Conservation (phyloP, 2,797 vertebrate species). For the Siniperca scherzeri region DNA sequence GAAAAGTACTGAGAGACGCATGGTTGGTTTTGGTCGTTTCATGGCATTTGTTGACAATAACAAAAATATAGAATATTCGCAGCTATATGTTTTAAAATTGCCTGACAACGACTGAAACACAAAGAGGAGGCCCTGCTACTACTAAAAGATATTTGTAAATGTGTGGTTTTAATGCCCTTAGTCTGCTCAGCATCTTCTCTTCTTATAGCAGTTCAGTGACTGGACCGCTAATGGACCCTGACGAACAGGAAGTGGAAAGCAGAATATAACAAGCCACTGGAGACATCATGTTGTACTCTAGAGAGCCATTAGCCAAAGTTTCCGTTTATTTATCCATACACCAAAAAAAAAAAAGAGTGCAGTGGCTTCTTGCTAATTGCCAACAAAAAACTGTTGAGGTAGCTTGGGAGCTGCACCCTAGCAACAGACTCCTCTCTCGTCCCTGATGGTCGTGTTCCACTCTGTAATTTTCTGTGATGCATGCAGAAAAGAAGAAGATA, state of each 20-base stretch:
- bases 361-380: slow-evolving; percentile 69
- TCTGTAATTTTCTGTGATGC: slow-evolving; percentile 54
- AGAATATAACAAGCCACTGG: slow-evolving; percentile 80
- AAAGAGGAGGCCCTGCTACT: not conserved
- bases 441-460: slow-evolving; percentile 53
- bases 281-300: slow-evolving; percentile 62
- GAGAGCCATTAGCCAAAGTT: slow-evolving; percentile 79
- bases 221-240: slow-evolving; percentile 67
- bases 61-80: not conserved
- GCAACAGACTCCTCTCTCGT: slow-evolving; percentile 33
- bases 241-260: slow-evolving; percentile 73
- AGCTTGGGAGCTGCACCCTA: slow-evolving; percentile 51
- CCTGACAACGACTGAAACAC: not conserved
- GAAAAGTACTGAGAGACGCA: not conserved
- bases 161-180: slow-evolving; percentile 29
- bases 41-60: not conserved
- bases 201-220: slow-evolving; percentile 42
- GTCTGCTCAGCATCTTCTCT: slow-evolving; percentile 29
- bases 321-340: slow-evolving; percentile 76
- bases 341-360: slow-evolving; percentile 37
- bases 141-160: slow-evolving; percentile 28
- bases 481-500: slow-evolving; percentile 32
- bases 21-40: not conserved
- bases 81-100: not conserved
- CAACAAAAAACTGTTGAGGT: slow-evolving; percentile 53